A percentile compares a stretch with the other conserved stretches of the same genome.
Evolutionary conservation across 2,113 vertebrate species (phyloP).

Genomic region (Odontophorus gujanensis): DNA sequence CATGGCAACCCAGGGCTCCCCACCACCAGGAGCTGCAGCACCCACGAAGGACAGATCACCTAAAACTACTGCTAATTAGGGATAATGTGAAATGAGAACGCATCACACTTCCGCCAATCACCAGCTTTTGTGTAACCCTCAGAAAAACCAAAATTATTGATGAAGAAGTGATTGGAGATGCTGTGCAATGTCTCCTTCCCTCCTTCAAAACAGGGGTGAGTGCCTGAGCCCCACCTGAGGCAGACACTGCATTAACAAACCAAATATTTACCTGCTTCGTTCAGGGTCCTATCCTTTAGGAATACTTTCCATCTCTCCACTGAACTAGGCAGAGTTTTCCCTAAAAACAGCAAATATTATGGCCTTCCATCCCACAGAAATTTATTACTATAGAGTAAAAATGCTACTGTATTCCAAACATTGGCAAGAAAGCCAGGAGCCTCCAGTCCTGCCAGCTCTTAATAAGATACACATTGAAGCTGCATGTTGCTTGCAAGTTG

Average conservation of each 20-base stretch:
- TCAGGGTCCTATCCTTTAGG: neutral
- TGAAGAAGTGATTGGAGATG: conserved; percentile 29
- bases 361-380: conserved; percentile 35
- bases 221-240: neutral
- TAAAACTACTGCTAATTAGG: conserved; percentile 34
- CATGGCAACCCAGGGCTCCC: no score
- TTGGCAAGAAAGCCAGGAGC: conserved; percentile 30
- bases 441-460: conserved; percentile 72
- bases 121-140: conserved; percentile 30
- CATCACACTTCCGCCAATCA: conserved; percentile 11
- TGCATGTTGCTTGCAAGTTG: conserved; percentile 7
- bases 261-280: conserved; percentile 32
- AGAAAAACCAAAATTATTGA: conserved; percentile 66
- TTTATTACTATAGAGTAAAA: conserved; percentile 58
- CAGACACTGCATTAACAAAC: neutral
- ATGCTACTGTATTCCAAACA: conserved; percentile 74
- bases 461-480: conserved; percentile 81
- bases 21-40: neutral
- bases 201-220: neutral
- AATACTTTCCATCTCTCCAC: conserved; percentile 13
- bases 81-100: conserved; percentile 44
- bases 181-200: neutral
- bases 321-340: neutral
- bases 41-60: neutral
- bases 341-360: neutral